Conservation (phyloP, 1,140 invertebrate species). For the Spodoptera frugiperda region DNA sequence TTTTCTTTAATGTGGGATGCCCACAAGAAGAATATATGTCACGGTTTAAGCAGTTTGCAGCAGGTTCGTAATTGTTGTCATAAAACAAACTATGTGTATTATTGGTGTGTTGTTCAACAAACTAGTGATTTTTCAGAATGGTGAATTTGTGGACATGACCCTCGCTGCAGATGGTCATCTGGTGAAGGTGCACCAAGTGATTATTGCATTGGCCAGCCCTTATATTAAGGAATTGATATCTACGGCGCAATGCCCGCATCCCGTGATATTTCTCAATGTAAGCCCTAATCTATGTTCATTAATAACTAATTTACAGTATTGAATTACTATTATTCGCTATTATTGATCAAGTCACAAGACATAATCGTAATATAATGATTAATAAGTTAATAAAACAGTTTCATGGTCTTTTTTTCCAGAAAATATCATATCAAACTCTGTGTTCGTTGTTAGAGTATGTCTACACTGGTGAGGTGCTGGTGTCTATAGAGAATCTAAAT, state of each 20-base stretch:
- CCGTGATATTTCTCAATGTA: conserved; percentile 88
- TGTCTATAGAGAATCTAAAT: conserved; percentile 67
- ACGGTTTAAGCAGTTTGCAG: conserved; percentile 52
- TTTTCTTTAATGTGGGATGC: conserved; percentile 53
- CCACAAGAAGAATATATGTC: conserved; percentile 54
- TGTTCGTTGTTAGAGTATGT: conserved; percentile 72
- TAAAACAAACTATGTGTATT: background rate
- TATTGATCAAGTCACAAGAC: no score
- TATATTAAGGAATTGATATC: conserved; percentile 91
- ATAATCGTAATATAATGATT: no score
- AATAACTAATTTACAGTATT: no score
- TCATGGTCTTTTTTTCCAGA: conserved; percentile 59
- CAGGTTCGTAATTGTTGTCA: conserved; percentile 48
- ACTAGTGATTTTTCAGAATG: conserved; percentile 49
- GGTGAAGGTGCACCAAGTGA: conserved; percentile 91
- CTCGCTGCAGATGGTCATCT: conserved; percentile 90
- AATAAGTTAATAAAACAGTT: no score
- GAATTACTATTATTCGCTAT: no score
- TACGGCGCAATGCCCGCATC: conserved; percentile 91
- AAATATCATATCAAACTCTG: conserved; percentile 69
- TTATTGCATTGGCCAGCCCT: conserved; percentile 90
- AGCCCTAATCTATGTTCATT: conserved; percentile 46
- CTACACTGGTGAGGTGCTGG: conserved; percentile 74
- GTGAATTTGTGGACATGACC: conserved; percentile 90
- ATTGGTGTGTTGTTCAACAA: conserved; percentile 2